Conservation (phyloP, 2,888 invertebrate species). For the Suillia variegata region DNA sequence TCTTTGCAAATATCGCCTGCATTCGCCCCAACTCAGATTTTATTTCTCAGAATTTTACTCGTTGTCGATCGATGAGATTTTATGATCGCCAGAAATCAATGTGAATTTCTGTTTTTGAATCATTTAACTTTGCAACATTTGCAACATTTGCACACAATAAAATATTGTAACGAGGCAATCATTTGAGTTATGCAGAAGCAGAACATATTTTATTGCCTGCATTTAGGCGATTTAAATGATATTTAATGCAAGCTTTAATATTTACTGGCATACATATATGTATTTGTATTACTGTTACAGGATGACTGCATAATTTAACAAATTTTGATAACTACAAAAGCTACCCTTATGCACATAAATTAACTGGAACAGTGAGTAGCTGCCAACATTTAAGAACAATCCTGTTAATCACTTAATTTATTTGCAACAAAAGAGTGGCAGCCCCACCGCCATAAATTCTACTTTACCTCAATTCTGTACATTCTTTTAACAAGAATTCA, state of each 20-base stretch:
- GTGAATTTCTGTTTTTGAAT: constrained; percentile 17
- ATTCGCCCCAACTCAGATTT: not conserved
- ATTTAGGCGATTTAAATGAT: not conserved
- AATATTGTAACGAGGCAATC: constrained; percentile 15
- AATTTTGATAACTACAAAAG: no score
- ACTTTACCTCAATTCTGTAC: not conserved
- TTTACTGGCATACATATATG: no score
- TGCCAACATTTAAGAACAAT: constrained; percentile 44
- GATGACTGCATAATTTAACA: no score
- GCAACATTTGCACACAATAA: constrained; percentile 20
- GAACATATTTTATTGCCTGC: not conserved
- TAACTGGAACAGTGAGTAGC: constrained; percentile 38
- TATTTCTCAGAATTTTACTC: constrained; percentile 1
- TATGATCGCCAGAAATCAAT: not conserved
- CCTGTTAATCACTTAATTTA: constrained; percentile 49
- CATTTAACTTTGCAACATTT: no score
- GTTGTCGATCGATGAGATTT: not conserved
- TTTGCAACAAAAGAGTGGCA: constrained; percentile 24
- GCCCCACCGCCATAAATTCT: constrained; percentile 11
- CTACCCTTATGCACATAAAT: constrained; percentile 31
- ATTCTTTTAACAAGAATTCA: not conserved
- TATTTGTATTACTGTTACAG: no score
- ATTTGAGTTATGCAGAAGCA: constrained; percentile 9
- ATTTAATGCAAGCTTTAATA: no score
- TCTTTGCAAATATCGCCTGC: not conserved